phyloP scores from a whole-genome alignment of 2,113 vertebrate species.

The Chloropsis cyanopogon region DNA sequence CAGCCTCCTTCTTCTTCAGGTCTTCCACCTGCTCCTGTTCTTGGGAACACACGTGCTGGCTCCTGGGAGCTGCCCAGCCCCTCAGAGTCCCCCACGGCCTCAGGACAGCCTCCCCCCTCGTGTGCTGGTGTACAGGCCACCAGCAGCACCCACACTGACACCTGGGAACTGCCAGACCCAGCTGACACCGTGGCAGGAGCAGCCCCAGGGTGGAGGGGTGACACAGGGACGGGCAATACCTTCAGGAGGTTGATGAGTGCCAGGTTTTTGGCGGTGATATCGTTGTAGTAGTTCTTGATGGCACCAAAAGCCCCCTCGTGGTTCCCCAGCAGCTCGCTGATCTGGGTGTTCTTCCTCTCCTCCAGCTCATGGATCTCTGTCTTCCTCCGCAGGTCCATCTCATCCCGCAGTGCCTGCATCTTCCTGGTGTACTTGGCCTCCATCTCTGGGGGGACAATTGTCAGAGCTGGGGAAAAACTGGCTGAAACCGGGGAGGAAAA shows the following conservation, averaged over 20 bases:
- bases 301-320: slow-evolving; percentile 79
- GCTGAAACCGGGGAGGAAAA: neutral
- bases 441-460: slow-evolving; percentile 72
- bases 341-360: slow-evolving; percentile 83
- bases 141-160: neutral
- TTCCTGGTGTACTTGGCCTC: slow-evolving; percentile 79
- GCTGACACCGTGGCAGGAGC: neutral
- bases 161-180: neutral
- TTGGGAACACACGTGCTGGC: neutral
- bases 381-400: slow-evolving; percentile 81
- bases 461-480: neutral
- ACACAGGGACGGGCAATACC: slow-evolving; percentile 57
- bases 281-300: slow-evolving; percentile 80
- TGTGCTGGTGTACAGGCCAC: rapidly evolving
- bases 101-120: neutral
- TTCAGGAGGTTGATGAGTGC: slow-evolving; percentile 77
- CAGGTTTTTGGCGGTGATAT: slow-evolving; percentile 77
- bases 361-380: slow-evolving; percentile 78
- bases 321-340: slow-evolving; percentile 74
- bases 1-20: slow-evolving; percentile 70
- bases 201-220: neutral
- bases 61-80: neutral
- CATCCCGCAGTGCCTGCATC: slow-evolving; percentile 73
- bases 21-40: slow-evolving; percentile 79
- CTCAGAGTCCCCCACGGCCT: neutral